Conservation (phyloP, 2,888 invertebrate species). For the Bimastos eiseni region DNA sequence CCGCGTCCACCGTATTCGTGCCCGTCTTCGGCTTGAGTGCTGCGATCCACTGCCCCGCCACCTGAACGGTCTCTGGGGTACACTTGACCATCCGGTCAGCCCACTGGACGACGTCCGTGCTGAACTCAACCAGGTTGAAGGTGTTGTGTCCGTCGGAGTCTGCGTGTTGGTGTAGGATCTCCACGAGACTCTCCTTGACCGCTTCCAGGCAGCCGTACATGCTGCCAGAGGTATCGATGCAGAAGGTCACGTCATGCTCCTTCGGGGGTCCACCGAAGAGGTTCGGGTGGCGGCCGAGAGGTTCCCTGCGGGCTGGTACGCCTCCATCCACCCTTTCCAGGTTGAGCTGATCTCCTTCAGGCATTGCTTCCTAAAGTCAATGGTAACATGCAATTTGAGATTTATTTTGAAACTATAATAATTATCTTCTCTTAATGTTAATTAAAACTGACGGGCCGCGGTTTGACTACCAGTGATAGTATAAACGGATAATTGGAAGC, state of each 20-base stretch:
- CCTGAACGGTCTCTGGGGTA: constrained; percentile 57
- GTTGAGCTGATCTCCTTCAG: neutral
- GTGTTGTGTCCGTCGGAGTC: constrained; percentile 46
- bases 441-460: no score
- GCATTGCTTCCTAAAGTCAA: neutral
- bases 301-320: neutral
- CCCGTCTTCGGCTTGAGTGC: constrained; percentile 58
- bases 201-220: constrained; percentile 58
- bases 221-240: constrained; percentile 61
- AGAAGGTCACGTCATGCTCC: constrained; percentile 59
- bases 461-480: no score
- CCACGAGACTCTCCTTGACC: constrained; percentile 59
- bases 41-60: constrained; percentile 58
- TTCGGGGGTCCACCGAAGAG: constrained; percentile 23
- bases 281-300: constrained; percentile 24
- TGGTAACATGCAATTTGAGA: neutral
- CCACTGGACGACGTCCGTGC: constrained; percentile 60
- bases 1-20: constrained; percentile 59
- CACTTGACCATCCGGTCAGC: constrained; percentile 60
- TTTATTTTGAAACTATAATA: neutral
- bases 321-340: neutral
- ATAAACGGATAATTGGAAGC: no score
- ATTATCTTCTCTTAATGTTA: no score
- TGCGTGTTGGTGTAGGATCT: constrained; percentile 53
- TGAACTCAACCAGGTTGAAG: constrained; percentile 61